Base-by-base conservation (phyloP, 2,888 invertebrate species). In the Bibio marci region DNA sequence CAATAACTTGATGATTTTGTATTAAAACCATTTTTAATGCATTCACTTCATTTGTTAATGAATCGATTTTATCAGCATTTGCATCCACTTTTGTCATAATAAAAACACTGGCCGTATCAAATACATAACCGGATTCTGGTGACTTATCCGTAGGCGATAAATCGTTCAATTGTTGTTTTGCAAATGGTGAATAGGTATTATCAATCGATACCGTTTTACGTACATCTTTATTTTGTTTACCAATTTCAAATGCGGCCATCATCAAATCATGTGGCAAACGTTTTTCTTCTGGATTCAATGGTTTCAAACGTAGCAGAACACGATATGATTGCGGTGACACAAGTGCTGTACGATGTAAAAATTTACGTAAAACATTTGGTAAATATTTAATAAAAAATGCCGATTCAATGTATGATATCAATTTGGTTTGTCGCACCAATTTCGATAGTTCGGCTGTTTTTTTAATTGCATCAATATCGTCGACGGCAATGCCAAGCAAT, bases 401-500 rank as follows among this genome's bases (percentile, higher is more conserved):
- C 26, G 81, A 62, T 52, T 86, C 86, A 62, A 86, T 80, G 52
- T 85, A 85, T 2, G 81, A 81, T 44, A 86, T 85, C n/a, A 86
- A 58, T 60, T 86, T 83, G 0, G 86, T 86, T 59, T 86, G 85
- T 12, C 85, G 67, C 10, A 86, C 85, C 7, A 86, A 64, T 52
- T 85, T 85, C 0, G 82, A 82, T 2, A 86, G 63, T 0, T 83
- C 85, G 0, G 86, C 86, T 0, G 85, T 85, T 65, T 85, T 85
- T 48, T 83, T 77, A 11, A 86, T 61, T 1, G 85, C 85, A 55
- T 85, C 83, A 41, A 86, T 86, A 53, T 86, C 86, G 50, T 86
- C 83, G 3, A 86, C 86, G 0, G 86, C 86, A 47, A 86, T 86
- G 55, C 86, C 86, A 14, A 86, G 83, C 2, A 86, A 64, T 1